Evolutionary conservation across 2,888 invertebrate genomes (phyloP), one percentile per base, ranked within the genome.

Genomic region (Cephonodes hylas): DNA sequence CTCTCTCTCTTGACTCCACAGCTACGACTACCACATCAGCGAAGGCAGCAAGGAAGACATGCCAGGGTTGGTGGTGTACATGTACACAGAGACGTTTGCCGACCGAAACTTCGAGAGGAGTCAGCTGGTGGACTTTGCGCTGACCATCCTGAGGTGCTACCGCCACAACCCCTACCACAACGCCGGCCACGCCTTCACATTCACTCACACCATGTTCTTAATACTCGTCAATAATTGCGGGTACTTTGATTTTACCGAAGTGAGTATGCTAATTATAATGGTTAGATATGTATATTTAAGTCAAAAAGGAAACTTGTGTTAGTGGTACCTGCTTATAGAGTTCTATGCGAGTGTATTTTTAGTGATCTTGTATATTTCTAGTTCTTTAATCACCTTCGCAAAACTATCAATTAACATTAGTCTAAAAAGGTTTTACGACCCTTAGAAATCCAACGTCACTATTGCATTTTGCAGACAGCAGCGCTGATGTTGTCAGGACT

Each of bases 181-280:
- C 76, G 93, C 93, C 1, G 93, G 94, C 59, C 95, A 95, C 68
- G 95, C 94, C 0, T 94, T 95, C 77, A 93, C 91, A 60, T 94
- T 94, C 59, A 91, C 93, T 0, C 95, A 95, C 74, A 94, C 94
- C 53, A 93, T 94, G 93, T 94, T 86, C 67, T 79, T 93, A 64
- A 93, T 95, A 34, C 75, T 94, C 20, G 74, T 71, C 22, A 88
- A 86, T 61, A 94, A 94, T 69, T 62, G 68, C 5, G 91, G 88
- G 1, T 75, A 82, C 63, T 94, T 94, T 69, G 87, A 89, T 66
- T 79, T 82, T 63, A 66, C 84, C 60, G 94, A 94, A 90, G 94
- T 93, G 42, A 62, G 64, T 34, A 15, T 8, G 4, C n/a, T 1
- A 1, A n/a, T n/a, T n/a, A n/a, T n/a, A 0, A n/a, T n/a, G n/a